A percentile compares a stretch with the other conserved stretches of the same genome.
Conservation (phyloP, 2,797 vertebrate species). For the Protosalanx chinensis region DNA sequence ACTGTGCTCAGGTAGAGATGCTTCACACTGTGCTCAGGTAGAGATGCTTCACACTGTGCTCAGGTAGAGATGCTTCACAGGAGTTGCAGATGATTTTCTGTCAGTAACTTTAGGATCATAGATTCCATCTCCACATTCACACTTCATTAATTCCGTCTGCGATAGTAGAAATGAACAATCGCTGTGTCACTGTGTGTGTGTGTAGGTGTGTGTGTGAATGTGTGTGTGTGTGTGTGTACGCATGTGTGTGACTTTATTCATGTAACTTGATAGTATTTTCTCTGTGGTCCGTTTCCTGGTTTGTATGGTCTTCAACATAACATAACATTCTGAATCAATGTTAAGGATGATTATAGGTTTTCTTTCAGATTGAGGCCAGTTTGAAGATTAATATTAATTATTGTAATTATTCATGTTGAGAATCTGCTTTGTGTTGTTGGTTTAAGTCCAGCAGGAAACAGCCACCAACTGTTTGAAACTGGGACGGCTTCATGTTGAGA, state of each 20-base stretch:
- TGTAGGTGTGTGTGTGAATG: not conserved
- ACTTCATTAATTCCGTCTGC: conserved; percentile 11
- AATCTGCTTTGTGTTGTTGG: conserved; percentile 42
- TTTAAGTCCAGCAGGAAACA: conserved; percentile 43
- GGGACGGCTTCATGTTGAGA: conserved; percentile 36
- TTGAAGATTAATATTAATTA: conserved; percentile 58
- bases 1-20: too few relatives aligned
- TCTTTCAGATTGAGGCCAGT: conserved; percentile 23
- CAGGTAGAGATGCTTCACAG: not conserved
- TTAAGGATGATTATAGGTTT: not conserved
- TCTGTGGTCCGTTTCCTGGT: too few relatives aligned
- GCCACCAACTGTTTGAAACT: conserved; percentile 51
- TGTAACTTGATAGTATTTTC: too few relatives aligned
- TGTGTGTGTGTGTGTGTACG: not conserved
- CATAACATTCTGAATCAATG: too few relatives aligned
- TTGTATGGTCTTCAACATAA: not conserved
- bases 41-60: not conserved
- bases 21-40: not conserved
- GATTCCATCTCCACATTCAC: conserved; percentile 5
- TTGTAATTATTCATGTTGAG: conserved; percentile 55
- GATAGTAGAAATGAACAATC: conserved; percentile 21
- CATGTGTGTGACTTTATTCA: not conserved
- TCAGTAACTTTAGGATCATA: conserved; percentile 17
- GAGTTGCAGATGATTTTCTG: conserved; percentile 10
- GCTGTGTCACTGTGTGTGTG: conserved; percentile 11